Evolutionary conservation across 1,140 invertebrate genomes (phyloP), one percentile per base, ranked within the genome.

Genomic region (Diabrotica virgifera): DNA sequence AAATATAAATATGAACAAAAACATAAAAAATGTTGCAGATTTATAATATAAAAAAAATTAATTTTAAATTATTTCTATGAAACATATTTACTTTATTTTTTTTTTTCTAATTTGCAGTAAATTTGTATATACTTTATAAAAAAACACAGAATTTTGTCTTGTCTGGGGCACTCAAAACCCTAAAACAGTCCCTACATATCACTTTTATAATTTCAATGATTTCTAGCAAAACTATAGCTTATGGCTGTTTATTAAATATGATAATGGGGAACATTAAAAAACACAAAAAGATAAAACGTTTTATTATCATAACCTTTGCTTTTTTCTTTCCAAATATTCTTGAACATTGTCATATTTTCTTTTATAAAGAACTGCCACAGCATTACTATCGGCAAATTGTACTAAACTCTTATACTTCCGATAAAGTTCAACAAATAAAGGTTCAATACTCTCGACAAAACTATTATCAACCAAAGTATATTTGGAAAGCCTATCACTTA

Each of bases 311-410:
- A 88, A 76, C 59, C 86, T 79, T 54, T 80, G 76, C 73, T 87
- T 90, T 77, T 92, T 92, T 68, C 86, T 85, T 77, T 90, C 86
- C 73, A 88, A 82, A 79, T 91, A 91, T 73, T 90, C 89, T 76
- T 88, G 86, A 14, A 90, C 83, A 83, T 90, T 90, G 75, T 91
- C 89, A 81, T 84, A 90, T 70, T 87, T 89, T 72, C 87, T 86
- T 79, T 90, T 91, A 72, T 89, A 90, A 66, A 90, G 83, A 63
- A 85, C 75, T 63, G 85, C 85, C 63, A 89, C 79, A 66, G 80
- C 74, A 53, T 82, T 78, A 51, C 76, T 66, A 11, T 80, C 38
- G 55, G 52, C 11, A 46, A 46, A 46, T 46, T 46, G 8, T 46
- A 46, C 2, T 46, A 56, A 24, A 50, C 70, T 72, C 38, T 71